Conservation (phyloP, 2,888 invertebrate species). For the Stomorhina lunata region DNA sequence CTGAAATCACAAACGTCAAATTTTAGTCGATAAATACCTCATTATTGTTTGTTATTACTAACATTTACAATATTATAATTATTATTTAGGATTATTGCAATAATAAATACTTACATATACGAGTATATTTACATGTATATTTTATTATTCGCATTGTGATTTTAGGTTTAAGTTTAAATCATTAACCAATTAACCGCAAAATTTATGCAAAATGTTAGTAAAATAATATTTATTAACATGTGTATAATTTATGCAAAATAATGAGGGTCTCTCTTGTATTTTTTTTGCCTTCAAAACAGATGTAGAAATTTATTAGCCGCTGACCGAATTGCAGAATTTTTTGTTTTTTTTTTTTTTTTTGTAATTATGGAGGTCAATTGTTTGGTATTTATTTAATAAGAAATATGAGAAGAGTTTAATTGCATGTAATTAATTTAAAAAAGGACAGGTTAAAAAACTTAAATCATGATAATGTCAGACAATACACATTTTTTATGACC, state of each 20-base stretch:
- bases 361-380: neutral
- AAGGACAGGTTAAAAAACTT: too few relatives aligned
- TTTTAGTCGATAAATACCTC: neutral
- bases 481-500: too few relatives aligned
- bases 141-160: neutral
- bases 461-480: too few relatives aligned
- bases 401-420: too few relatives aligned
- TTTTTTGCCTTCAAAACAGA: constrained; percentile 18
- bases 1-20: constrained; percentile 8
- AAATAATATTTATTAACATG: constrained; percentile 35
- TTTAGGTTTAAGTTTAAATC: constrained; percentile 8
- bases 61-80: constrained; percentile 24
- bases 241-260: neutral
- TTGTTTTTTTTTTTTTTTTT: neutral
- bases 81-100: constrained; percentile 19
- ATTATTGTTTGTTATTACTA: neutral
- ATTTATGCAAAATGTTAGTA: neutral
- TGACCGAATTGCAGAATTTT: neutral
- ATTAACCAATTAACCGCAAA: constrained; percentile 47
- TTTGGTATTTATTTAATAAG: constrained; percentile 1
- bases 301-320: constrained; percentile 7
- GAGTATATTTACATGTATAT: neutral
- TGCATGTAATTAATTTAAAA: too few relatives aligned
- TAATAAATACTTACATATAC: neutral
- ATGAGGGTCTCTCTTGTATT: neutral